phyloP scores from a whole-genome alignment of 1,140 invertebrate genomes.

The Leptoteleia sp. region DNA sequence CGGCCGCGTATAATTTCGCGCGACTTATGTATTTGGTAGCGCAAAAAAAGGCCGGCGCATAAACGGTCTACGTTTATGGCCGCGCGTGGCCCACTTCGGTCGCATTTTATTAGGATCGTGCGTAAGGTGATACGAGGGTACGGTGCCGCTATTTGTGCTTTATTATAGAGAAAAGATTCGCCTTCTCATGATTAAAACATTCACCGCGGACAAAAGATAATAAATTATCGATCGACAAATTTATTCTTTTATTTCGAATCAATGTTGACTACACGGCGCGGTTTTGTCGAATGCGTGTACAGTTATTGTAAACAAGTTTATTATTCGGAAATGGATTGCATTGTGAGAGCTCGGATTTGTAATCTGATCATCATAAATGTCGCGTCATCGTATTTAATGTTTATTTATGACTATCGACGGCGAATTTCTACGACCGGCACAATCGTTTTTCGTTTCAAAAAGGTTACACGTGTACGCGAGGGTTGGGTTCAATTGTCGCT shows the following conservation, averaged over 20 bases:
- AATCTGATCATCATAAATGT: conserved; percentile 44
- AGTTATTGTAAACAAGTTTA: conserved; percentile 59
- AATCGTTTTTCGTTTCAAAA: conserved; percentile 9
- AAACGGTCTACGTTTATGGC: conserved; percentile 5
- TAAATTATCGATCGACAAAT: conserved; percentile 57
- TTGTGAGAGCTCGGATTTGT: conserved; percentile 12
- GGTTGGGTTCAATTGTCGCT: conserved; percentile 8
- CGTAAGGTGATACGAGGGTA: not conserved
- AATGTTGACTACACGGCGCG: conserved; percentile 11
- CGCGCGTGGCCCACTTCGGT: conserved; percentile 23
- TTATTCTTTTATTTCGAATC: conserved; percentile 46
- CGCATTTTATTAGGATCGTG: conserved; percentile 3
- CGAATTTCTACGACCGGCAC: conserved; percentile 10
- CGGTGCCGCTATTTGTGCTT: conserved; percentile 8
- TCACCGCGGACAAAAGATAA: conserved; percentile 36
- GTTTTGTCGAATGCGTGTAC: conserved; percentile 40
- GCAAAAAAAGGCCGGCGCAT: conserved; percentile 6
- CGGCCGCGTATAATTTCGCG: conserved; percentile 9
- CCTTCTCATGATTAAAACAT: conserved; percentile 57
- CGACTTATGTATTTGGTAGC: not conserved
- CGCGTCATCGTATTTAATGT: conserved; percentile 46
- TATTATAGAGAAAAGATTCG: conserved; percentile 32
- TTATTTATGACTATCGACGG: conserved; percentile 41
- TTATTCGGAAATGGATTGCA: conserved; percentile 34
- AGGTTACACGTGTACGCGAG: not conserved